Evolutionary conservation across 2,888 invertebrate genomes (phyloP).

Genomic region (Eristalis tenax): DNA sequence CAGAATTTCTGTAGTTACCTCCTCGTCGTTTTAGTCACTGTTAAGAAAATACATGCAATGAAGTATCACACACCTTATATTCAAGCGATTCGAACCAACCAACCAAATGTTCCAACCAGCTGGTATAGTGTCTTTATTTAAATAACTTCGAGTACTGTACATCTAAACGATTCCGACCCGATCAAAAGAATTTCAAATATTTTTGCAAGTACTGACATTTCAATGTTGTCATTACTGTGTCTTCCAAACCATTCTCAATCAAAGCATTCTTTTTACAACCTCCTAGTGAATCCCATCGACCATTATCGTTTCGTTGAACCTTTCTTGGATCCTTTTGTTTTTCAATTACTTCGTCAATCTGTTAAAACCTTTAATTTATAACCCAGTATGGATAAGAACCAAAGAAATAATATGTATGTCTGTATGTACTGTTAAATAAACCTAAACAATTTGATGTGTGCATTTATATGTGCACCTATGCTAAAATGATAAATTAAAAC

Average conservation of each 20-base stretch:
- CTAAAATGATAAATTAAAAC: constrained; percentile 1
- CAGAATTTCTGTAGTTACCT: too few relatives aligned
- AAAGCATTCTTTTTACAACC: background rate
- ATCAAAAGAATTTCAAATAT: background rate
- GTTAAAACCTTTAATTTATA: background rate
- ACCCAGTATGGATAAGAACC: constrained; percentile 36
- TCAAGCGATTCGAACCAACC: too few relatives aligned
- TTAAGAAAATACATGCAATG: too few relatives aligned
- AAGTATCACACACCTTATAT: too few relatives aligned
- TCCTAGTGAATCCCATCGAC: background rate
- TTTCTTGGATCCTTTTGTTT: background rate
- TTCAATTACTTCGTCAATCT: background rate
- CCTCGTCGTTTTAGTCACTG: too few relatives aligned
- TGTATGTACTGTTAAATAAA: constrained; percentile 32
- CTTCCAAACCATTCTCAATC: background rate
- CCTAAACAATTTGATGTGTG: constrained; percentile 26
- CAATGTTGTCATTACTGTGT: background rate
- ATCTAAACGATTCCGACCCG: too few relatives aligned
- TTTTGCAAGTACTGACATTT: background rate
- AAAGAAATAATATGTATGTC: constrained; percentile 43
- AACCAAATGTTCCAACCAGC: too few relatives aligned
- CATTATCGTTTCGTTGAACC: background rate
- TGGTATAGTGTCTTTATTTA: too few relatives aligned
- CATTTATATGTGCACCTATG: constrained; percentile 21
- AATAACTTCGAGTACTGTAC: too few relatives aligned